Conservation (phyloP, 2,113 vertebrate genomes). For the Notiomystis cincta region DNA sequence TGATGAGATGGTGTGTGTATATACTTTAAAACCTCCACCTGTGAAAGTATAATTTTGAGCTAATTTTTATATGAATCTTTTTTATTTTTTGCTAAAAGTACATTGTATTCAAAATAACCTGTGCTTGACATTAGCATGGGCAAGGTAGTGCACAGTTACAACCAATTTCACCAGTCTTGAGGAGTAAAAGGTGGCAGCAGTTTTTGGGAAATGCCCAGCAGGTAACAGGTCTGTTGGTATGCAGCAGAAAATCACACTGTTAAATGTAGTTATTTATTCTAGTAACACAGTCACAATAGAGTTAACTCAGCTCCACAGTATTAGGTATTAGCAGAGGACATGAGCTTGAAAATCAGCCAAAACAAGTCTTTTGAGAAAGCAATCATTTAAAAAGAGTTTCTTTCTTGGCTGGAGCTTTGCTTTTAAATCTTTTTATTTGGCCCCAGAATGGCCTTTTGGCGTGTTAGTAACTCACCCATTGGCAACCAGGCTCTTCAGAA, state of each 20-base stretch:
- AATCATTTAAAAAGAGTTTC: neutral
- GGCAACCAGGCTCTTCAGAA: neutral
- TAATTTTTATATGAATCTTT: rapidly evolving
- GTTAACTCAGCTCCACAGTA: neutral
- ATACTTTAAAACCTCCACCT: neutral
- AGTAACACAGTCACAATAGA: neutral
- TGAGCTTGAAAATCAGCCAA: neutral
- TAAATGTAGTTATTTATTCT: neutral
- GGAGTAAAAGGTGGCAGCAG: neutral
- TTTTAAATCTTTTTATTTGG: neutral
- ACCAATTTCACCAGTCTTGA: neutral
- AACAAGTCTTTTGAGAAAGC: neutral
- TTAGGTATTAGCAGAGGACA: neutral
- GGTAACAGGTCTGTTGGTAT: neutral
- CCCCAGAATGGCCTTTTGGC: neutral
- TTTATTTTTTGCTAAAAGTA: neutral
- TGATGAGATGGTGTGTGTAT: no score
- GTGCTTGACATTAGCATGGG: neutral
- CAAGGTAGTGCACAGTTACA: neutral
- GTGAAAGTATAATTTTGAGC: neutral
- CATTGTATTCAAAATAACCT: neutral
- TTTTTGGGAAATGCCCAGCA: neutral
- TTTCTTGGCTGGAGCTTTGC: neutral
- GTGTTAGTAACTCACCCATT: rapidly evolving
- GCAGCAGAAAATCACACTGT: neutral